These are phyloP conservation scores for Drosophila willistoni DNA, from an alignment of 1,140 invertebrate genomes.

Conservation along the genomic window DNA sequence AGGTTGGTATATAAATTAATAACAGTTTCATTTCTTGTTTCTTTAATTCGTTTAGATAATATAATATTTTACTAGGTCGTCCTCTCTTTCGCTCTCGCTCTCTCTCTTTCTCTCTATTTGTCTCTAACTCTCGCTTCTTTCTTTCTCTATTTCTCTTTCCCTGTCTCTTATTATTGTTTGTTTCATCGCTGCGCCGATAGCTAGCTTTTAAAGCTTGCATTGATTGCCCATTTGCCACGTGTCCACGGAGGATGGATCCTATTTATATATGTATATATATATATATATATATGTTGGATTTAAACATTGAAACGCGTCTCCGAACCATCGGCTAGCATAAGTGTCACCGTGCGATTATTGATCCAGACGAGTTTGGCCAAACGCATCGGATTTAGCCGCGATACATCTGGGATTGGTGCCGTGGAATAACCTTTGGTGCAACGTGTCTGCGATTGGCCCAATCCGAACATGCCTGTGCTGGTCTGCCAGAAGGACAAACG, in stretches of 20 bases:
- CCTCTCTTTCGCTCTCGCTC: neutral
- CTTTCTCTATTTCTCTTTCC: slow-evolving; percentile 9
- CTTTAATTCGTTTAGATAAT: slow-evolving; percentile 22
- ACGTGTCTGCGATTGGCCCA: slow-evolving; percentile 94
- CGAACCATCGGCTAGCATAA: slow-evolving; percentile 96
- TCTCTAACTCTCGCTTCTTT: neutral
- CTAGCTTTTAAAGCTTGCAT: slow-evolving; percentile 22
- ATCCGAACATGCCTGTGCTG: slow-evolving; percentile 93
- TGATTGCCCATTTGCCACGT: slow-evolving; percentile 37
- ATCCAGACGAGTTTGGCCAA: slow-evolving; percentile 96
- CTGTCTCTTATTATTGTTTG: slow-evolving; percentile 30
- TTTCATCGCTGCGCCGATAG: slow-evolving; percentile 4
- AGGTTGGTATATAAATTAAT: slow-evolving; percentile 47
- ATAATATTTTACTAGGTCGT: slow-evolving; percentile 10
- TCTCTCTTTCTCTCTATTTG: neutral
- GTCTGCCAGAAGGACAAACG: slow-evolving; percentile 99
- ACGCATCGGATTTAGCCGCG: slow-evolving; percentile 93
- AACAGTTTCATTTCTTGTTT: slow-evolving; percentile 38
- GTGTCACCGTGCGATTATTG: slow-evolving; percentile 93
- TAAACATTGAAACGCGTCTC: slow-evolving; percentile 96
- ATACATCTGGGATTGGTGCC: slow-evolving; percentile 94
- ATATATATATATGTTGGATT: neutral
- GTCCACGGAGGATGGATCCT: neutral
- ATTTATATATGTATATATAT: neutral
- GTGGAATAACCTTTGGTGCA: slow-evolving; percentile 97